Evolutionary conservation across 2,888 invertebrate species (phyloP).

Genomic region (Orchestes rusci): DNA sequence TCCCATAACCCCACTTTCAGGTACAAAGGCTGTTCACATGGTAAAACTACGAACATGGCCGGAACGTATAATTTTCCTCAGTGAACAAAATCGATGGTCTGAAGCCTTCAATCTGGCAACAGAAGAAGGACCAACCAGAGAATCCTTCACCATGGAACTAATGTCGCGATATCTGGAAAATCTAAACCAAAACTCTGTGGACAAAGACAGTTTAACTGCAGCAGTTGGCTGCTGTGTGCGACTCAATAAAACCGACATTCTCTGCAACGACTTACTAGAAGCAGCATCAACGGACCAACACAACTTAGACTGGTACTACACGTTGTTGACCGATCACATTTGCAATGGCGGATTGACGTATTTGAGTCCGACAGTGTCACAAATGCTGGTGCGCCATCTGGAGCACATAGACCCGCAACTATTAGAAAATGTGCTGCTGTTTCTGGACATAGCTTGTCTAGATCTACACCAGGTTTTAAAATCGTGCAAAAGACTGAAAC

Average conservation of each 20-base stretch:
- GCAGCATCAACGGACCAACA: constrained; percentile 46
- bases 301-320: constrained; percentile 51
- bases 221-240: constrained; percentile 46
- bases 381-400: constrained; percentile 64
- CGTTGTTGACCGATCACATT: constrained; percentile 64
- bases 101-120: constrained; percentile 52
- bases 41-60: constrained; percentile 59
- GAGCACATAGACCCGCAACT: constrained; percentile 52
- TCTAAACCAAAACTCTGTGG: constrained; percentile 41
- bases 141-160: constrained; percentile 38
- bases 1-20: no score
- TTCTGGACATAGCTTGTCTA: constrained; percentile 63
- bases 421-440: constrained; percentile 64
- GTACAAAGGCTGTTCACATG: constrained; percentile 54
- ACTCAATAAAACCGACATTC: constrained; percentile 47
- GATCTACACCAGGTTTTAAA: constrained; percentile 65
- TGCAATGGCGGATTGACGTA: constrained; percentile 53
- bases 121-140: constrained; percentile 44
- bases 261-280: constrained; percentile 61
- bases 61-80: constrained; percentile 57
- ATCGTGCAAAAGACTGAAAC: constrained; percentile 48
- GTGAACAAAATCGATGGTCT: constrained; percentile 51
- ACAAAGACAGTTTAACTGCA: constrained; percentile 44
- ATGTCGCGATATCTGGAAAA: constrained; percentile 43
- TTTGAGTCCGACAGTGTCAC: constrained; percentile 63